Evolutionary conservation across 2,113 vertebrate genomes (phyloP).

Genomic region (Synodontis membranacea): DNA sequence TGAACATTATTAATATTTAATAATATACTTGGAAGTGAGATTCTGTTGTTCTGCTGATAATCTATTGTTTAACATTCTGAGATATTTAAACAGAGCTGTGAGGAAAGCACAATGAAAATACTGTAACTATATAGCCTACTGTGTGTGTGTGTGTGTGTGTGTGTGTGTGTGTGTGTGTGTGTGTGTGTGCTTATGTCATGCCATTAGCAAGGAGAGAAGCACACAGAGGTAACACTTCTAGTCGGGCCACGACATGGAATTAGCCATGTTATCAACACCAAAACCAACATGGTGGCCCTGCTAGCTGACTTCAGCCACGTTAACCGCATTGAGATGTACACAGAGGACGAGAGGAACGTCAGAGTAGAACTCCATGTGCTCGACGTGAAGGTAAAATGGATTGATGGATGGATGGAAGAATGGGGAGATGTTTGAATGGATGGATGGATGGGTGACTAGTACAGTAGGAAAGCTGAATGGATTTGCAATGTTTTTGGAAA

Average conservation of each 20-base stretch:
- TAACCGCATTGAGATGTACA: constrained; percentile 98
- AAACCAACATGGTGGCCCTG: constrained; percentile 94
- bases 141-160: not conserved
- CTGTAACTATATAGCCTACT: not conserved
- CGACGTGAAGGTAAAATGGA: constrained; percentile 85
- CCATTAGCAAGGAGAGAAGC: constrained; percentile 92
- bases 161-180: constrained; percentile 4
- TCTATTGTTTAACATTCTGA: not conserved
- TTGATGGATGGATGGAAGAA: not conserved
- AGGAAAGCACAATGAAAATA: not conserved
- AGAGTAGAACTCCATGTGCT: constrained; percentile 94
- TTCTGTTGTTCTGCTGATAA: too few species aligned
- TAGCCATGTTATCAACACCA: constrained; percentile 97
- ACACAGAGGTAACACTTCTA: constrained; percentile 92
- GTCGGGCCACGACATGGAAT: constrained; percentile 95
- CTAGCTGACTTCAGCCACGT: constrained; percentile 98
- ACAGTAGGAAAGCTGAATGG: not conserved
- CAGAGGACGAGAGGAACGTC: constrained; percentile 87
- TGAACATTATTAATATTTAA: not conserved
- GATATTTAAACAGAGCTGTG: not conserved
- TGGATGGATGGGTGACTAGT: not conserved
- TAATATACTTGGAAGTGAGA: not conserved
- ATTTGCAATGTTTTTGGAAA: not conserved
- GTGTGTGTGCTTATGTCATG: not conserved
- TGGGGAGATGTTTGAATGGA: not conserved